Conservation (phyloP, 2,797 vertebrate species). For the Micropoecilia bifurca region DNA sequence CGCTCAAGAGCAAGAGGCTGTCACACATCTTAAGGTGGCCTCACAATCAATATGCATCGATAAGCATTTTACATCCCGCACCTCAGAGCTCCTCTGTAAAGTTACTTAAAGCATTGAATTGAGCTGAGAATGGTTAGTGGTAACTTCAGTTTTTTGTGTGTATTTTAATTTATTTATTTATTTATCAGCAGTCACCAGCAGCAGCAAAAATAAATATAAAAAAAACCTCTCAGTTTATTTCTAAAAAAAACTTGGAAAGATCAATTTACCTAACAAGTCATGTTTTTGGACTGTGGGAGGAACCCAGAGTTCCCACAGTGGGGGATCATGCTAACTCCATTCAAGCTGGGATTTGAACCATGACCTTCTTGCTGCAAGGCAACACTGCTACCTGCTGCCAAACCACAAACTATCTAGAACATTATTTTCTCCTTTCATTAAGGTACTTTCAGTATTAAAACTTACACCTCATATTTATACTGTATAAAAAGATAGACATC, state of each 20-base stretch:
- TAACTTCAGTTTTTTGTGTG: slow-evolving; percentile 5
- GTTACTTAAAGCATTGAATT: slow-evolving; percentile 39
- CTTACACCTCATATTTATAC: no score
- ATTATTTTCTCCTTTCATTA: no score
- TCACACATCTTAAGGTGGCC: slow-evolving; percentile 44
- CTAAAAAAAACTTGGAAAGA: not conserved
- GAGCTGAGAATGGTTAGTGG: slow-evolving; percentile 10
- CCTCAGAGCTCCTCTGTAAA: slow-evolving; percentile 28
- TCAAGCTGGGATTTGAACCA: no score
- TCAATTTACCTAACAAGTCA: no score
- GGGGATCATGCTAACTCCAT: no score
- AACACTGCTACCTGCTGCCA: no score
- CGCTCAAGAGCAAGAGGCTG: slow-evolving; percentile 40
- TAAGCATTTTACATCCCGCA: slow-evolving; percentile 44
- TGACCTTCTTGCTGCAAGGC: no score
- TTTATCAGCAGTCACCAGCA: not conserved
- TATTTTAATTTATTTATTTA: not conserved
- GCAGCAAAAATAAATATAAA: not conserved
- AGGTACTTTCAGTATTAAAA: no score
- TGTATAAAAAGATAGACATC: no score
- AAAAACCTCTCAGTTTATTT: not conserved
- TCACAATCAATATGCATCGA: slow-evolving; percentile 59
- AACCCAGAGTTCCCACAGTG: no score
- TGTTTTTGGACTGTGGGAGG: no score
- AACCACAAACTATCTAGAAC: no score